A percentile compares a stretch with the other conserved stretches of the same genome.
These are phyloP conservation scores for Zaprionus lineosus DNA, from an alignment of 2,888 invertebrate genomes.

Conservation along the genomic window DNA sequence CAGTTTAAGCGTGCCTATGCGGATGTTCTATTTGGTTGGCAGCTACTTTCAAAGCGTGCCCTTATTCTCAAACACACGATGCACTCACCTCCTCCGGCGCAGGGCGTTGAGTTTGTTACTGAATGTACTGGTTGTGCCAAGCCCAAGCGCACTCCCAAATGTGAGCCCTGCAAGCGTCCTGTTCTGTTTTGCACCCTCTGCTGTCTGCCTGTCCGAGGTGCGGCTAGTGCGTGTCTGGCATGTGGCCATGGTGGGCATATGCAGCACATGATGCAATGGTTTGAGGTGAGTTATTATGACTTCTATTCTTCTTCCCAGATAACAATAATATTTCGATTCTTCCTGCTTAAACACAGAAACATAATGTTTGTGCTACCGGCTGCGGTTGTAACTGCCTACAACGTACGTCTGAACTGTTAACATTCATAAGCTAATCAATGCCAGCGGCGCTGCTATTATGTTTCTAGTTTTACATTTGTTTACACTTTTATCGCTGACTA, in stretches of 20 bases:
- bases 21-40: slow-evolving; percentile 93
- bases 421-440: slow-evolving; percentile 59
- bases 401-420: slow-evolving; percentile 84
- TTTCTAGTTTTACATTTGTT: slow-evolving; percentile 2
- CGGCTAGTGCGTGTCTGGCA: slow-evolving; percentile 91
- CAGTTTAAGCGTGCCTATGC: slow-evolving; percentile 94
- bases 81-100: slow-evolving; percentile 83
- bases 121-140: slow-evolving; percentile 89
- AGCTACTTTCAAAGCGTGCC: slow-evolving; percentile 90
- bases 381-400: slow-evolving; percentile 95
- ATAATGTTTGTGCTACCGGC: slow-evolving; percentile 93
- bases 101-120: slow-evolving; percentile 89
- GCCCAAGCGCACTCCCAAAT: slow-evolving; percentile 87
- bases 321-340: not conserved
- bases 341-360: slow-evolving; percentile 81
- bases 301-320: not conserved
- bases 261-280: slow-evolving; percentile 92
- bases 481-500: slow-evolving; percentile 18
- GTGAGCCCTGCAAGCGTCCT: slow-evolving; percentile 88
- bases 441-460: slow-evolving; percentile 15
- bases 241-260: slow-evolving; percentile 98
- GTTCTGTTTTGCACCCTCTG: slow-evolving; percentile 93
- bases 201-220: slow-evolving; percentile 92
- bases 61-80: slow-evolving; percentile 87
- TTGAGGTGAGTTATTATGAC: slow-evolving; percentile 81